These are phyloP conservation scores for Sebastes steindachneri DNA, from an alignment of 2,797 vertebrate species.

Conservation along the genomic window DNA sequence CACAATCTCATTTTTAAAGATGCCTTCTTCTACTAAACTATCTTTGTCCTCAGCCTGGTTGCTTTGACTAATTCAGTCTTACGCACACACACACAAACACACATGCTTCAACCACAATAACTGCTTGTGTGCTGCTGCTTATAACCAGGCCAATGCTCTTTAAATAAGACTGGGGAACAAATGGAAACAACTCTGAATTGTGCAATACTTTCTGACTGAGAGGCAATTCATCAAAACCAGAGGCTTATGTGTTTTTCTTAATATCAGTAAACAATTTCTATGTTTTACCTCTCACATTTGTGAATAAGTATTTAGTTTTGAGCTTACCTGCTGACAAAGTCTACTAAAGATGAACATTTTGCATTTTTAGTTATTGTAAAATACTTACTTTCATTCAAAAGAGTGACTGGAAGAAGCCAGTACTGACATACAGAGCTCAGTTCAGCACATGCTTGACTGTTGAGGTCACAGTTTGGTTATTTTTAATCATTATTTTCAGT, in stretches of 20 bases:
- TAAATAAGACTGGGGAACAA: background rate
- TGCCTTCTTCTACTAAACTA: constrained; percentile 32
- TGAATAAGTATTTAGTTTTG: background rate
- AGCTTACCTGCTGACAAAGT: background rate
- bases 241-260: background rate
- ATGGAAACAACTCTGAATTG: background rate
- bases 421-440: background rate
- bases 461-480: constrained; percentile 27
- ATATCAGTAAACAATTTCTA: background rate
- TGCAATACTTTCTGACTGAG: background rate
- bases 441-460: background rate
- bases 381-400: background rate
- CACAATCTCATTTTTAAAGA: constrained; percentile 37
- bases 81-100: background rate
- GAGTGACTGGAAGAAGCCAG: background rate
- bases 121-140: constrained; percentile 20
- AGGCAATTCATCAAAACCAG: background rate
- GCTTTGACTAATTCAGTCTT: constrained; percentile 40
- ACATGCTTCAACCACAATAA: constrained; percentile 20
- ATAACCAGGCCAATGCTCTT: constrained; percentile 18
- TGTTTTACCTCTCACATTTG: background rate
- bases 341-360: background rate
- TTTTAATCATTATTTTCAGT: constrained; percentile 23
- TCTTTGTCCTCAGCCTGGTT: constrained; percentile 46
- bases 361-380: background rate